Evolutionary conservation across 2,113 vertebrate genomes (phyloP).

Genomic region (Nannobrachium achirus): DNA sequence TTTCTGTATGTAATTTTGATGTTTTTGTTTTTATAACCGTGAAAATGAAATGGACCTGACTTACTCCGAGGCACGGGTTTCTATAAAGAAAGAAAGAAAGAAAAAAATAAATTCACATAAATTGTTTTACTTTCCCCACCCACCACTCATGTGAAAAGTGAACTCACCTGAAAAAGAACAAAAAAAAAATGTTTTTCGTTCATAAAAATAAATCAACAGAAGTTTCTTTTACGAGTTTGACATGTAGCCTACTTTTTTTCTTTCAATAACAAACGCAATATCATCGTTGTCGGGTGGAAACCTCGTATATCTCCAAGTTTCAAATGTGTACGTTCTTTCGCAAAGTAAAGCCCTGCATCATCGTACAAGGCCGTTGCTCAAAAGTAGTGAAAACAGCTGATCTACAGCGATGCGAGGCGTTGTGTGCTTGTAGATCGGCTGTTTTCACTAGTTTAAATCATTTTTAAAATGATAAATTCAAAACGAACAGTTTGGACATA

Average conservation of each 20-base stretch:
- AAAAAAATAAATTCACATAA: slow-evolving; percentile 66
- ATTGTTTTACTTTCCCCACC: slow-evolving; percentile 69
- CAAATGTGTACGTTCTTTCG: too few species aligned
- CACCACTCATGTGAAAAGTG: slow-evolving; percentile 81
- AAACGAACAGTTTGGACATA: too few species aligned
- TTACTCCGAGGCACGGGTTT: slow-evolving; percentile 70
- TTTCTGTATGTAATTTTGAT: slow-evolving; percentile 83
- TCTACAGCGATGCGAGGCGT: too few species aligned
- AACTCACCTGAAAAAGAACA: slow-evolving; percentile 74
- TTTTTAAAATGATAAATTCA: too few species aligned
- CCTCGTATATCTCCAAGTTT: too few species aligned
- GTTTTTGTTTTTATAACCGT: slow-evolving; percentile 88
- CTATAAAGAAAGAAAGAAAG: slow-evolving; percentile 42
- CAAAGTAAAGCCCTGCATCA: too few species aligned
- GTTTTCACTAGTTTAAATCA: too few species aligned
- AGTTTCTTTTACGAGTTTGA: slow-evolving; percentile 78
- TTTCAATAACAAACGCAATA: not conserved
- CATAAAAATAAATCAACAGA: slow-evolving; percentile 83
- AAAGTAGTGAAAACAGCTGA: too few species aligned
- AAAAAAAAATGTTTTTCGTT: slow-evolving; percentile 73
- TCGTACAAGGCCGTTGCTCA: too few species aligned
- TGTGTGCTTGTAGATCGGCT: too few species aligned
- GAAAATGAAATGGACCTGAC: slow-evolving; percentile 80
- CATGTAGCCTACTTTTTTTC: slow-evolving; percentile 3
- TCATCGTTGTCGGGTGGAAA: too few species aligned